Evolutionary conservation across 2,888 invertebrate species (phyloP), one percentile per base, ranked within the genome.

Genomic region (Idaea dimidiata): DNA sequence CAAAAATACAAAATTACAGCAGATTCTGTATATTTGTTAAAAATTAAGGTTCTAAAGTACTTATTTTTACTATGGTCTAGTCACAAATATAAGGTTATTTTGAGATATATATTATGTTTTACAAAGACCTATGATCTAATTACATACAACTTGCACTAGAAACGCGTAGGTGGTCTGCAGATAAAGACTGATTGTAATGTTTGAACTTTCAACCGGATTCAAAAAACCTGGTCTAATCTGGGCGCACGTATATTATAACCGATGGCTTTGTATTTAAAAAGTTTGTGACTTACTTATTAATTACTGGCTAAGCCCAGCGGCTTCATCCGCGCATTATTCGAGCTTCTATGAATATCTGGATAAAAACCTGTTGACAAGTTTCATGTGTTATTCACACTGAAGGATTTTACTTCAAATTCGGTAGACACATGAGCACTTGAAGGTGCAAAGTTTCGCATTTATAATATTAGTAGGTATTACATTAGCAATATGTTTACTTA

Each of bases 21-120:
- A 63, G 64, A 66, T 64, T 67, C 66, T 68, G 63, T 64, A 65
- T 66, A 65, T 71, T 63, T 66, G 57, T 64, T 63, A 68, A 66
- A 70, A 57, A 66, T 66, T 71, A 69, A 61, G 70, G 68, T 73
- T 72, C 68, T 58, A 71, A 71, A 76, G 84, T 87, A 87, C 86
- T 86, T 85, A 84, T 62, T 72, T 72, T 66, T 70, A 70, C 67
- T 72, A 76, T 78, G 79, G 75, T 87, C 88, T 88, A 89, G 89
- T 89, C 88, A 87, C 77, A 78, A 77, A 66, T 66, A 61, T 59
- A 43, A 43, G 10, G 43, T 43, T 43, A 43, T 43, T 8, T 43
- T 43, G 43, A 10, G 43, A 43, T 43, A 6, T 10, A 14, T 43
- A 24, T 24, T 24, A 24, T 24, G 24, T 8, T 10, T 33, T 33